A percentile compares a stretch with the other conserved stretches of the same genome.
Evolutionary conservation across 2,797 vertebrate genomes (phyloP).

Genomic region (Sebastes taczanowskii): DNA sequence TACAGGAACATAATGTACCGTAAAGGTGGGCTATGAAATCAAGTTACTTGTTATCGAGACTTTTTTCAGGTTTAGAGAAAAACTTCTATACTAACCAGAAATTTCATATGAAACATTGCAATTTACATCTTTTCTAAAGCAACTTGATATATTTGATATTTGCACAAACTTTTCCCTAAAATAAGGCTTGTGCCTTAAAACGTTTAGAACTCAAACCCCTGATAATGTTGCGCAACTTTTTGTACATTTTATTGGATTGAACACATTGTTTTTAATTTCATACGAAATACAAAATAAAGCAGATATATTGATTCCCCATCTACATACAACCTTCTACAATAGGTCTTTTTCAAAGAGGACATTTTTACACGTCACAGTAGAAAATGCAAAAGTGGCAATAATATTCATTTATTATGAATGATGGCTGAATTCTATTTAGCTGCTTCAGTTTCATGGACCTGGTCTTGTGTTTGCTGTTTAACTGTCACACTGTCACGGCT

Average conservation of each 20-base stretch:
- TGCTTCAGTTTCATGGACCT: background rate
- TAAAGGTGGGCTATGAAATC: slow-evolving; percentile 18
- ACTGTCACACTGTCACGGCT: background rate
- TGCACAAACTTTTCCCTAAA: background rate
- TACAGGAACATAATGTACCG: slow-evolving; percentile 13
- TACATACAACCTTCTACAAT: background rate
- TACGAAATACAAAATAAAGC: background rate
- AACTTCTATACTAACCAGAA: background rate
- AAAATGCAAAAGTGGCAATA: background rate
- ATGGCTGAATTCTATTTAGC: background rate
- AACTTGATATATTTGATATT: background rate
- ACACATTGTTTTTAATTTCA: background rate
- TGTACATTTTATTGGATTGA: background rate
- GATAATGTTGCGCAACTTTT: background rate
- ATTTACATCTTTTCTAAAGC: background rate
- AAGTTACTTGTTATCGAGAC: slow-evolving; percentile 12
- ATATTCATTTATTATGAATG: background rate
- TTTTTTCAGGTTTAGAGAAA: background rate
- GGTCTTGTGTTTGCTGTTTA: background rate
- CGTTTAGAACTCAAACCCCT: no score
- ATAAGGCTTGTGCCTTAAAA: no score
- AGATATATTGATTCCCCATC: background rate
- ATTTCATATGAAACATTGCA: background rate
- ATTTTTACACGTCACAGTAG: background rate
- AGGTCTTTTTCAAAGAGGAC: background rate